Conservation (phyloP, 2,113 vertebrate species). For the Tupaia tana region DNA sequence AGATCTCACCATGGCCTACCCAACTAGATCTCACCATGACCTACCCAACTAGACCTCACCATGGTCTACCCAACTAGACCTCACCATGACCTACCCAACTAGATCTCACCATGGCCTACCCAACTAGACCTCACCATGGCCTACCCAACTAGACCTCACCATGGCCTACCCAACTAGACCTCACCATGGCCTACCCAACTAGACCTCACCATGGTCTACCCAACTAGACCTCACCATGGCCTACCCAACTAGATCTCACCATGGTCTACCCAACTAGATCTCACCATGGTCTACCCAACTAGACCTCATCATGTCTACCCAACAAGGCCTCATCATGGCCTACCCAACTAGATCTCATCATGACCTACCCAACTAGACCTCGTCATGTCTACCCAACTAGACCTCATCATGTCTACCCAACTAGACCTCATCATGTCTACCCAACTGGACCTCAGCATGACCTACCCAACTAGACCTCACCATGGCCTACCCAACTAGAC, state of each 20-base stretch:
- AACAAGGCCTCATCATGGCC: not conserved
- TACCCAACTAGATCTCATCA: not conserved
- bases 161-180: not conserved
- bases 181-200: not conserved
- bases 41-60: not conserved
- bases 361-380: not conserved
- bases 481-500: too few relatives aligned
- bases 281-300: too few relatives aligned
- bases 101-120: not conserved
- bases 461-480: too few relatives aligned
- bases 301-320: too few relatives aligned
- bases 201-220: too few relatives aligned
- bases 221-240: not conserved
- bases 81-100: not conserved
- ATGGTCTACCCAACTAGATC: not conserved
- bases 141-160: not conserved
- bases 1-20: not conserved
- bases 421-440: not conserved
- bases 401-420: not conserved
- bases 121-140: not conserved
- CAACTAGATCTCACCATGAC: not conserved
- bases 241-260: not conserved
- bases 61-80: not conserved
- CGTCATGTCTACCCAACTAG: not conserved
- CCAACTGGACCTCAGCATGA: too few relatives aligned